Evolutionary conservation across 2,797 vertebrate species (phyloP), one percentile per base, ranked within the genome.

Genomic region (Sebastolobus altivelis): DNA sequence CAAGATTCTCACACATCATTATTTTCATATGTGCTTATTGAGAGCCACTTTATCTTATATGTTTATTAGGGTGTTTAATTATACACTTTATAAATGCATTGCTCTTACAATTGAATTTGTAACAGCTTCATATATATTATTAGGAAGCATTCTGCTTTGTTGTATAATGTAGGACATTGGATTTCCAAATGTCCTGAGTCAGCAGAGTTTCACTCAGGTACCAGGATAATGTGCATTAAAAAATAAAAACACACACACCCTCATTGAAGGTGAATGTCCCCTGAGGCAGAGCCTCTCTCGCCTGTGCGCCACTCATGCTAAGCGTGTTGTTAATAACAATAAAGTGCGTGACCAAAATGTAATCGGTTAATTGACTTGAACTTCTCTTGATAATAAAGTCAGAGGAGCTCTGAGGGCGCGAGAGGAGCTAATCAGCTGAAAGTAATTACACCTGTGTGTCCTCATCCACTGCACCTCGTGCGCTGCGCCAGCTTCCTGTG

Each of bases 381-480:
- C 18, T 3, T 7, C 6, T 49, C 16, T 18, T 1, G 10, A 37
- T 37, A 7, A 4, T 31, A 31, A 31, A 31, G 2, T 5, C 10
- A 5, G 10, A 6, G 29, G 11, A 12, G 3, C 3, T 4, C 22
- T 37, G 29, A 9, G 20, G 38, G 35, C 20, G 49, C 0, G n/a
- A 11, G 54, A 35, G 9, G 14, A 76, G 16, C 25, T 58, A 62
- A 86, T 83, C 68, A 82, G 46, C 37, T 67, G 33, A 60, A 83
- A 89, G 27, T 31, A 13, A 59, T 68, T 61, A 11, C 84, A 84
- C 85, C 79, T 80, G 84, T 25, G 54, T 43, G n/a, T 7, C 40
- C 4, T 65, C 43, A 72, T 60, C 66, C 55, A n/a, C 13, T 9
- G 3, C 71, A 67, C 56, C 33, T 20, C n/a, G 55, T 29, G 46